A percentile compares a stretch with the other conserved stretches of the same genome.
These are phyloP conservation scores for Pseudomyrmex dendroicus DNA, from an alignment of 1,140 invertebrate genomes.

Conservation along the genomic window DNA sequence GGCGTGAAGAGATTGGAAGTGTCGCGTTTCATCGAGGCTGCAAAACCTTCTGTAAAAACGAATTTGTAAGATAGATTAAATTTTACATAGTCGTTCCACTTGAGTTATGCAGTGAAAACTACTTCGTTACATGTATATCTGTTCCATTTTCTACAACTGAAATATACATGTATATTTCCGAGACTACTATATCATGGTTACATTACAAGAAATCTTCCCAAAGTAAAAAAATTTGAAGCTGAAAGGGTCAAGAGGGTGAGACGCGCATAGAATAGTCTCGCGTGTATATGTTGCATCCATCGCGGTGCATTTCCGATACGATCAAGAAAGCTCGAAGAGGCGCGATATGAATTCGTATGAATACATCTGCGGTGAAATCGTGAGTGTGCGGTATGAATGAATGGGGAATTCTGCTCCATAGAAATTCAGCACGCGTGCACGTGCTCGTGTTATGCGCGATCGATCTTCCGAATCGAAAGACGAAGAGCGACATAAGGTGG, in stretches of 20 bases:
- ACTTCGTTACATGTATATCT: neutral
- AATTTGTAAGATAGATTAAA: slow-evolving; percentile 54
- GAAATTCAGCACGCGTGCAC: slow-evolving; percentile 47
- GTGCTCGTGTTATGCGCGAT: slow-evolving; percentile 41
- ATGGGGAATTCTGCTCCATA: slow-evolving; percentile 37
- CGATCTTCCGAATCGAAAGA: slow-evolving; percentile 43
- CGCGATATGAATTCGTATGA: slow-evolving; percentile 58
- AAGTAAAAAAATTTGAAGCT: slow-evolving; percentile 13
- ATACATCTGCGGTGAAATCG: slow-evolving; percentile 56
- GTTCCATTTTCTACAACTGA: no score
- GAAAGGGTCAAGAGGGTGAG: neutral
- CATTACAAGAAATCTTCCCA: neutral
- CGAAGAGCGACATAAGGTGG: slow-evolving; percentile 17
- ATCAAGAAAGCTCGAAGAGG: slow-evolving; percentile 44
- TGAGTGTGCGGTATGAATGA: slow-evolving; percentile 42
- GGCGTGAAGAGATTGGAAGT: slow-evolving; percentile 30
- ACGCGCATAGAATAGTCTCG: slow-evolving; percentile 11
- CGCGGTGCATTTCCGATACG: slow-evolving; percentile 46
- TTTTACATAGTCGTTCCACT: slow-evolving; percentile 48
- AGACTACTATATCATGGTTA: neutral
- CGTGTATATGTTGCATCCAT: slow-evolving; percentile 32
- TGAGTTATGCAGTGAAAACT: slow-evolving; percentile 33
- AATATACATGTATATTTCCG: no score
- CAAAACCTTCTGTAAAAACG: neutral
- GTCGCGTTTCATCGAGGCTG: slow-evolving; percentile 48